These are phyloP conservation scores for Protophormia terraenovae DNA, from an alignment of 2,888 invertebrate species.

Conservation along the genomic window DNA sequence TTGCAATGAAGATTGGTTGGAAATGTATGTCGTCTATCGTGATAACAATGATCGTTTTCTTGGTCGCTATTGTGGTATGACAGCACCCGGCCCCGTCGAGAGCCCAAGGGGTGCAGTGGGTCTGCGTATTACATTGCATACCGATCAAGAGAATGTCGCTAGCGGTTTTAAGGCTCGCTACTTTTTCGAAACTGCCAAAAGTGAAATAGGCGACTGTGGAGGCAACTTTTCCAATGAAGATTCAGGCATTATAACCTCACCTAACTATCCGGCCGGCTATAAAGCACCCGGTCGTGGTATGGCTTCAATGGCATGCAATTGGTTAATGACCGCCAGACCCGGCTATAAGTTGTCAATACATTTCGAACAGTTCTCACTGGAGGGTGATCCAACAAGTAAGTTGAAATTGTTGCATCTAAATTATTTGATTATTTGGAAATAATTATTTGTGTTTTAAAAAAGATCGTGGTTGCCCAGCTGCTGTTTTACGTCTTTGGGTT, in stretches of 20 bases:
- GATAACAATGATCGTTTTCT: constrained; percentile 91
- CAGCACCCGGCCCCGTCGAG: constrained; percentile 97
- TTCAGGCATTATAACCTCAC: constrained; percentile 92
- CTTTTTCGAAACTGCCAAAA: constrained; percentile 93
- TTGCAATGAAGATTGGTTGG: constrained; percentile 96
- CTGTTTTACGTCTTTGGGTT: constrained; percentile 94
- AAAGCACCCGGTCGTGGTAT: constrained; percentile 89
- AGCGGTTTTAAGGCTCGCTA: constrained; percentile 98
- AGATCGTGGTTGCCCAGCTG: constrained; percentile 96
- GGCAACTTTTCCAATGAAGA: constrained; percentile 93
- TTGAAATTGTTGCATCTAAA: too few relatives aligned
- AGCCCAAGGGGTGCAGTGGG: constrained; percentile 94
- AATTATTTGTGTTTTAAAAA: too few relatives aligned
- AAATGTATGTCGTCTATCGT: constrained; percentile 94
- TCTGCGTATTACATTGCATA: constrained; percentile 93
- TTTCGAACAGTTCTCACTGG: constrained; percentile 95
- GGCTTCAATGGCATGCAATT: constrained; percentile 96
- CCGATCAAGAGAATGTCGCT: constrained; percentile 92
- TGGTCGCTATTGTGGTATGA: constrained; percentile 94
- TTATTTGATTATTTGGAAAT: too few relatives aligned
- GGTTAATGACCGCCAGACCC: constrained; percentile 95
- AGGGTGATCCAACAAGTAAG: constrained; percentile 93
- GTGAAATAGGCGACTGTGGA: constrained; percentile 96
- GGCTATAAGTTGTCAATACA: constrained; percentile 94
- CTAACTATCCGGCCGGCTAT: constrained; percentile 95